Evolutionary conservation across 2,797 vertebrate genomes (phyloP).

Genomic region (Threskiornis aethiopicus): DNA sequence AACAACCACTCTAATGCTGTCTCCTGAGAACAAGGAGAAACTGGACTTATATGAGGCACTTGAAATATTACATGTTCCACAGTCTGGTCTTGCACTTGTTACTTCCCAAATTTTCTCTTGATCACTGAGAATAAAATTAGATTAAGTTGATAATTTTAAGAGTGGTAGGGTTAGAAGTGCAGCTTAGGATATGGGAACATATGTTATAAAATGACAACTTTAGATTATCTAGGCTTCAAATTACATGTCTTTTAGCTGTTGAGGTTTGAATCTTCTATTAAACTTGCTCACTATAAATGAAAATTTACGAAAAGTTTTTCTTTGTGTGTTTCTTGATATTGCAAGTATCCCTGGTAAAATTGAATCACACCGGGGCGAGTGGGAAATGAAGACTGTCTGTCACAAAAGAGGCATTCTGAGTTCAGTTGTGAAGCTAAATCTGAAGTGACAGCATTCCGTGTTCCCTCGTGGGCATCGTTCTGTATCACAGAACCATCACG

Average conservation of each 20-base stretch:
- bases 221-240: background rate
- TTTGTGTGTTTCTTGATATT: background rate
- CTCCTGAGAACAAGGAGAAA: background rate
- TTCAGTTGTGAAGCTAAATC: background rate
- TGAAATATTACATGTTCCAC: background rate
- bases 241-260: background rate
- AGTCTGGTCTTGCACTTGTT: background rate
- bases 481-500: background rate
- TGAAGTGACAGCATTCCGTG: accelerated
- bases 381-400: background rate
- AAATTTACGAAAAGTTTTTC: background rate
- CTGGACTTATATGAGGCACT: background rate
- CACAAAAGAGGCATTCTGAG: background rate
- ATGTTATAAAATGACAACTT: background rate
- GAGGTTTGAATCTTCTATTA: background rate
- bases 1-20: background rate
- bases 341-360: background rate
- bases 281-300: background rate
- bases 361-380: background rate
- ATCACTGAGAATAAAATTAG: background rate
- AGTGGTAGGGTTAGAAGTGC: background rate
- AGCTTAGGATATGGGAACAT: background rate
- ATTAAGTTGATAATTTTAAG: background rate
- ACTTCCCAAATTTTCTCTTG: background rate
- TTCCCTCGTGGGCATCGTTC: background rate